Percentiles rank a stretch among this genome's conserved stretches.
phyloP scores from a whole-genome alignment of 2,888 invertebrate species.

The Balanococcus diminutus region DNA sequence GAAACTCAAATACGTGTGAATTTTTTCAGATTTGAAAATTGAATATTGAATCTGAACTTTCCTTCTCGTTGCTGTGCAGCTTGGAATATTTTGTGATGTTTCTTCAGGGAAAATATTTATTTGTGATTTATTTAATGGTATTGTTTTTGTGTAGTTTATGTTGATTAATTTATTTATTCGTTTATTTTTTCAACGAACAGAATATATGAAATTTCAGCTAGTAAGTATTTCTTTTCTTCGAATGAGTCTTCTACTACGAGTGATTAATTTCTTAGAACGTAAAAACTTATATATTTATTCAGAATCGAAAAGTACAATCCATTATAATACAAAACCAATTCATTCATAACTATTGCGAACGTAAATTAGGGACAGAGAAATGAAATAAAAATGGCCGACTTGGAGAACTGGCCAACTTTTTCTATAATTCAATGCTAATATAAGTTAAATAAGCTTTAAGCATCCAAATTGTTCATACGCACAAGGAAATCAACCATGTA shows the following conservation, averaged over 20 bases:
- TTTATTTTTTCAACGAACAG: background rate
- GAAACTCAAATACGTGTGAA: background rate
- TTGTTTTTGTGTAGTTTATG: background rate
- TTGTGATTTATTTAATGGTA: too few relatives aligned
- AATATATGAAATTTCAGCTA: background rate
- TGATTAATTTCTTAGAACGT: slow-evolving; percentile 15
- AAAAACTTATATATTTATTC: slow-evolving; percentile 31
- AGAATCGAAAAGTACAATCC: slow-evolving; percentile 25
- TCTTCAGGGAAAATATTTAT: background rate
- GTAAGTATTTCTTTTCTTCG: background rate
- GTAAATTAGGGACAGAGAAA: background rate
- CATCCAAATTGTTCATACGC: background rate
- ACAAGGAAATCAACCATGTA: background rate
- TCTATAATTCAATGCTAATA: background rate
- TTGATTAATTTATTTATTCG: background rate
- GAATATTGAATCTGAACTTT: background rate
- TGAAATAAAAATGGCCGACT: background rate
- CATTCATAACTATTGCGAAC: slow-evolving; percentile 3
- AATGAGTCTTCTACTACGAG: background rate
- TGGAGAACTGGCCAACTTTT: background rate
- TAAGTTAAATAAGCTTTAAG: slow-evolving; percentile 3
- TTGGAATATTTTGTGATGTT: background rate
- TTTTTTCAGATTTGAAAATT: slow-evolving; percentile 2
- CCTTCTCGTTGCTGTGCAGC: background rate
- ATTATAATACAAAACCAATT: slow-evolving; percentile 12